Evolutionary conservation across 2,113 vertebrate species (phyloP).

Genomic region (Hyaena hyaena): DNA sequence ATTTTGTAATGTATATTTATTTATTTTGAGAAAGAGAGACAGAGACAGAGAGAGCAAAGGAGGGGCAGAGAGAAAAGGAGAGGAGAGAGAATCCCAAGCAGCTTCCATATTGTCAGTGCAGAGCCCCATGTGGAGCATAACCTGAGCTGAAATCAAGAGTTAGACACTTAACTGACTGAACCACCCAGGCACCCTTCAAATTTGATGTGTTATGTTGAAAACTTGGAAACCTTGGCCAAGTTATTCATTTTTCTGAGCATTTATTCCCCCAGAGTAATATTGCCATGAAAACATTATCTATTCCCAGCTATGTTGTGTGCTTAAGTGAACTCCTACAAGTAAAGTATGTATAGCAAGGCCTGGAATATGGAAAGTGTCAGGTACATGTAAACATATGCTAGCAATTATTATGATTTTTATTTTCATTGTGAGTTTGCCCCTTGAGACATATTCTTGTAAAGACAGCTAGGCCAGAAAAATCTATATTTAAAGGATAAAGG

Average conservation of each 20-base stretch:
- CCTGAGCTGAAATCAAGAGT: neutral
- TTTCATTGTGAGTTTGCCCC: neutral
- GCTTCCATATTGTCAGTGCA: too few relatives aligned
- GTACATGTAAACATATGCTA: neutral
- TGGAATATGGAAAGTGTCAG: neutral
- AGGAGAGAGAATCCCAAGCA: too few relatives aligned
- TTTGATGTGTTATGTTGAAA: neutral
- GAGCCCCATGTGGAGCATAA: neutral
- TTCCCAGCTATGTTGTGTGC: neutral
- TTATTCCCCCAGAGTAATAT: neutral
- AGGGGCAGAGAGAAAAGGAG: too few relatives aligned
- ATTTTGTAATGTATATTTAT: too few relatives aligned
- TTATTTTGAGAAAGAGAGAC: too few relatives aligned
- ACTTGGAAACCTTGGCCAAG: neutral
- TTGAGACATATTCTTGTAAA: neutral
- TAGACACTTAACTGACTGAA: neutral
- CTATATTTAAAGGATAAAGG: neutral
- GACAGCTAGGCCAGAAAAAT: neutral
- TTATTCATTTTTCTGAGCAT: neutral
- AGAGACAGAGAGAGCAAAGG: too few relatives aligned
- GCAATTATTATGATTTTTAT: neutral
- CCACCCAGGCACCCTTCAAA: neutral
- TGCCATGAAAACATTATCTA: neutral
- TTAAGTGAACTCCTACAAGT: neutral
- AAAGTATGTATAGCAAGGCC: neutral